Conservation (phyloP, 2,888 invertebrate genomes). For the Leucania comma region DNA sequence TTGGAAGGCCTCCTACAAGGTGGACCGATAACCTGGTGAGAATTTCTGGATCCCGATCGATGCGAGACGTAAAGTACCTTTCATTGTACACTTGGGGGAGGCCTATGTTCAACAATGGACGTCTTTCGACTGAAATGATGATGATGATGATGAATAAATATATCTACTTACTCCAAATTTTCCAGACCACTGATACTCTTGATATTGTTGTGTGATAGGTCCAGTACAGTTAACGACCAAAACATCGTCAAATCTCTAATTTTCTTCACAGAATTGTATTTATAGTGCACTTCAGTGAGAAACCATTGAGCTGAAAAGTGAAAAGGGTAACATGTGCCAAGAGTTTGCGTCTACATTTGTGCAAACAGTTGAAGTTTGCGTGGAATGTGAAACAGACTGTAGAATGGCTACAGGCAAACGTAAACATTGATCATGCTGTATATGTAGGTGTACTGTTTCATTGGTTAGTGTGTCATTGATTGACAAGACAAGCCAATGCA, state of each 20-base stretch:
- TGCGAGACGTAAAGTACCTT: too few relatives aligned
- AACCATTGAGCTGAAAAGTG: constrained; percentile 89
- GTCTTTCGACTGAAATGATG: too few relatives aligned
- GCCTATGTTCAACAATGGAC: too few relatives aligned
- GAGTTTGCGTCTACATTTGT: constrained; percentile 23
- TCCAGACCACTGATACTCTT: constrained; percentile 89
- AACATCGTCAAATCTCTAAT: constrained; percentile 90
- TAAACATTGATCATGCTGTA: constrained; percentile 26
- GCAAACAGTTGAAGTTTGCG: constrained; percentile 34
- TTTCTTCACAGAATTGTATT: constrained; percentile 88
- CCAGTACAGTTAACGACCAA: constrained; percentile 91
- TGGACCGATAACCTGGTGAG: too few relatives aligned
- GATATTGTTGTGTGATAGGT: constrained; percentile 92
- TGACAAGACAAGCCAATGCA: not conserved
- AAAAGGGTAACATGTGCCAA: constrained; percentile 44
- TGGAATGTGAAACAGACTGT: constrained; percentile 31
- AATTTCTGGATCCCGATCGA: too few relatives aligned
- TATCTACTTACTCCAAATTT: constrained; percentile 83
- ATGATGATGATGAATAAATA: not conserved
- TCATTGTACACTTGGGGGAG: too few relatives aligned
- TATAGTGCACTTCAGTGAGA: constrained; percentile 91
- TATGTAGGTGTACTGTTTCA: constrained; percentile 9
- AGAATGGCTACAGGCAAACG: constrained; percentile 4
- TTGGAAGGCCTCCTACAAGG: too few relatives aligned
- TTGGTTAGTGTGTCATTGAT: constrained; percentile 11